Conservation (phyloP, 2,797 vertebrate species). For the Anniella stebbinsi region DNA sequence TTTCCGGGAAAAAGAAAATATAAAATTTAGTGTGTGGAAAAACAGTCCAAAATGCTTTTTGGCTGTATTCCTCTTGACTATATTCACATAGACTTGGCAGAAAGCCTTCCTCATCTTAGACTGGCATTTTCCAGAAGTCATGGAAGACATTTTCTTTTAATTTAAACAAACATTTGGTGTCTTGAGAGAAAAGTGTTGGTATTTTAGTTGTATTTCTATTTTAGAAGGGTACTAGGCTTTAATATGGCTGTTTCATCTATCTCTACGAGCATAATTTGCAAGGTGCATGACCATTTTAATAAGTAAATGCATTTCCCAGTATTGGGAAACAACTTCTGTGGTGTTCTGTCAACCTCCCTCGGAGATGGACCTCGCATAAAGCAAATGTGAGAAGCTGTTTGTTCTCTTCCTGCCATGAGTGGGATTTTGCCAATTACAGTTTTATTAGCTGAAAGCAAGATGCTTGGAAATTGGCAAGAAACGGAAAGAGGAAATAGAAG, state of each 20-base stretch:
- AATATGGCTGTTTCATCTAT: background rate
- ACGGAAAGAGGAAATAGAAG: background rate
- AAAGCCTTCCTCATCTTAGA: background rate
- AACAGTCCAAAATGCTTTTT: constrained; percentile 6
- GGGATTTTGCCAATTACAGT: constrained; percentile 17
- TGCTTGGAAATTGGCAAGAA: constrained; percentile 21
- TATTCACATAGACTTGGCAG: background rate
- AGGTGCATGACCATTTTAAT: background rate
- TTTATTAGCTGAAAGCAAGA: constrained; percentile 30
- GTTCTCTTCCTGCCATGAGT: background rate
- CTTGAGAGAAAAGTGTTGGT: background rate
- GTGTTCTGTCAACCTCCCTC: background rate
- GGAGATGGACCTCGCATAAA: background rate
- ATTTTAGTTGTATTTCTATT: background rate
- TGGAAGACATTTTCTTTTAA: background rate
- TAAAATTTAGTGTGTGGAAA: background rate
- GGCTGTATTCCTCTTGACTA: background rate
- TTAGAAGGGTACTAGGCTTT: background rate
- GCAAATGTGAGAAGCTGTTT: constrained; percentile 2
- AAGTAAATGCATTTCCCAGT: background rate
- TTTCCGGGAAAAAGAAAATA: background rate
- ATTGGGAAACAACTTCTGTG: background rate
- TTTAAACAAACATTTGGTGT: background rate
- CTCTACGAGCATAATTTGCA: background rate
- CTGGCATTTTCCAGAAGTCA: constrained; percentile 5